Evolutionary conservation across 2,113 vertebrate genomes (phyloP).

Genomic region (Urocitellus parryii): DNA sequence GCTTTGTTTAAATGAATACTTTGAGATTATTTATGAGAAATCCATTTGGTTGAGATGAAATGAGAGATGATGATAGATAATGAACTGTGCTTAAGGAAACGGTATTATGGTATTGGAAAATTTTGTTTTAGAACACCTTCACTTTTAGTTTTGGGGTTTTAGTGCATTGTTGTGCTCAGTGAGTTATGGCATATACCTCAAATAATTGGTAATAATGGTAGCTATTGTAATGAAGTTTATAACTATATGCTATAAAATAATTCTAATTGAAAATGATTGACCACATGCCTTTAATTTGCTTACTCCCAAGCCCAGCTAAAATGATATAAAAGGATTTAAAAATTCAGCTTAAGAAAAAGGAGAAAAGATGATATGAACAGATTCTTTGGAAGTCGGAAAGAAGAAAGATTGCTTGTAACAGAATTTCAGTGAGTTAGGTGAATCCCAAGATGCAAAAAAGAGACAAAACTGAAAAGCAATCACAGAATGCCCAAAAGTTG

Average conservation of each 20-base stretch:
- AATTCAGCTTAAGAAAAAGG: neutral
- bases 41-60: neutral
- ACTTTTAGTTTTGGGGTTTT: neutral
- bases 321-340: conserved; percentile 18
- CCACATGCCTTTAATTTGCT: neutral
- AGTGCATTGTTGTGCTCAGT: neutral
- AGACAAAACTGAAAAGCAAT: neutral
- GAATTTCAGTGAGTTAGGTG: neutral
- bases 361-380: neutral
- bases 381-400: neutral
- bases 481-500: neutral
- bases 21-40: conserved; percentile 24
- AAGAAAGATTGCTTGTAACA: neutral
- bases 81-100: neutral
- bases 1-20: conserved; percentile 2
- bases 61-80: neutral
- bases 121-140: neutral
- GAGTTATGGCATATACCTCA: neutral
- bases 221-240: neutral
- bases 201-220: neutral
- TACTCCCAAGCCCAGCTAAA: neutral
- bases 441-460: neutral
- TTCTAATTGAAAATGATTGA: conserved; percentile 9
- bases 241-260: conserved; percentile 13
- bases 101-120: neutral